Base-by-base conservation (phyloP, 2,888 invertebrate genomes). In the Hyalella azteca region DNA sequence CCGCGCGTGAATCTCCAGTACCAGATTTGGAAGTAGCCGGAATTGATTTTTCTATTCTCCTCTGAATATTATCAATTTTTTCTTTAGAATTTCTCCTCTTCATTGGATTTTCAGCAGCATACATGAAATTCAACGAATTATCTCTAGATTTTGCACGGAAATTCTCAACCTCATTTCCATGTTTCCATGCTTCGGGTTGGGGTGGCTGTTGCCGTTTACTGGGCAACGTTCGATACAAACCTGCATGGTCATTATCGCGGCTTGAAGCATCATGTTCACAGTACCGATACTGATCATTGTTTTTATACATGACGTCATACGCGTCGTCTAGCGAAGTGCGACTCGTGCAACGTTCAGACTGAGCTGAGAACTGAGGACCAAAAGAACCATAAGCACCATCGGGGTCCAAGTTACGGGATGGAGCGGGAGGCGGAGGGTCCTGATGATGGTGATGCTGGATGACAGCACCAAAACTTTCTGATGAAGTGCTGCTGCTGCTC, bases 401-500 rank as follows among this genome's bases (percentile, higher is more conserved):
- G 32, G 11, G 7, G 13, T 32, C 36, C 2, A 36, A 36, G 66
- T 66, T 66, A 15, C 36, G 66, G n/a, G 66, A 66, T 29, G 66
- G 66, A 22, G 66, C 66, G 15, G 66, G 66, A 29, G 66, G 66
- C 13, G 66, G 66, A 36, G 66, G 66, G 19, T 66, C 66, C 19
- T 66, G 66, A 19, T 66, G 66, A 4, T 66, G 66, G 29, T 66
- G 66, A 36, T 66, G 66, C 5, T 66, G 66, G 19, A 66, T 66
- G 36, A 66, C 29, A 19, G 66, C 66, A 19, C 66, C 66, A 36
- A 66, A 66, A 66, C 66, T 66, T 15, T 66, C 66, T 19, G 66
- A 66, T 11, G 66, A 66, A 7, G 66, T 66, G 39, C 66, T 66
- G 36, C 66, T 66, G 66, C 66, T 66, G 66, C 66, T 66, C 66